These are phyloP conservation scores for Planococcus citri DNA, from an alignment of 1,140 invertebrate genomes.

Conservation along the genomic window DNA sequence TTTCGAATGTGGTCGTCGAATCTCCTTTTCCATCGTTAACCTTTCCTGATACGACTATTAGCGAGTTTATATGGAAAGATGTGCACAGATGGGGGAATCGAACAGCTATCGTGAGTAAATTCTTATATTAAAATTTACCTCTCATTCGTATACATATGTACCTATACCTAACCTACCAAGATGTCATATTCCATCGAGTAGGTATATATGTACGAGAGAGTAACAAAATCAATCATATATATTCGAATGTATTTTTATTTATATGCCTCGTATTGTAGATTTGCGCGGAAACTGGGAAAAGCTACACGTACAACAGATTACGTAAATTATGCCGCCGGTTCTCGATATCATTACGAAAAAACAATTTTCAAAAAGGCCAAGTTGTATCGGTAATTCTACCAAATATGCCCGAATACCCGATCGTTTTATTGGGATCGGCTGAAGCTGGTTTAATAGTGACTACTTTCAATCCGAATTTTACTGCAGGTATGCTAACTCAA, in stretches of 20 bases:
- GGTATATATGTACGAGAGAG: too few species aligned
- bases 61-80: constrained; percentile 50
- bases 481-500: constrained; percentile 48
- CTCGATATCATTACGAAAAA: constrained; percentile 48
- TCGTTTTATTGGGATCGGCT: constrained; percentile 50
- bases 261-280: constrained; percentile 41
- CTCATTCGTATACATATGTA: too few species aligned
- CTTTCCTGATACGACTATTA: constrained; percentile 40
- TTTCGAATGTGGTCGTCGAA: constrained; percentile 27
- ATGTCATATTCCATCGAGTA: too few species aligned
- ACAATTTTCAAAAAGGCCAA: constrained; percentile 54
- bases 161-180: too few species aligned
- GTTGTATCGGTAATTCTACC: constrained; percentile 53
- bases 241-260: background rate
- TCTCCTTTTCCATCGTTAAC: constrained; percentile 37
- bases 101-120: constrained; percentile 42
- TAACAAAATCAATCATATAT: too few species aligned
- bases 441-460: constrained; percentile 57
- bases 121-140: too few species aligned
- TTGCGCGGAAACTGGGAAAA: constrained; percentile 30
- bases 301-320: constrained; percentile 5
- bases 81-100: constrained; percentile 44
- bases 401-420: constrained; percentile 63
- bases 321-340: constrained; percentile 41
- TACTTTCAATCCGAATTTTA: constrained; percentile 69